These are phyloP conservation scores for Tenualosa ilisha DNA, from an alignment of 2,797 vertebrate species.

Conservation along the genomic window DNA sequence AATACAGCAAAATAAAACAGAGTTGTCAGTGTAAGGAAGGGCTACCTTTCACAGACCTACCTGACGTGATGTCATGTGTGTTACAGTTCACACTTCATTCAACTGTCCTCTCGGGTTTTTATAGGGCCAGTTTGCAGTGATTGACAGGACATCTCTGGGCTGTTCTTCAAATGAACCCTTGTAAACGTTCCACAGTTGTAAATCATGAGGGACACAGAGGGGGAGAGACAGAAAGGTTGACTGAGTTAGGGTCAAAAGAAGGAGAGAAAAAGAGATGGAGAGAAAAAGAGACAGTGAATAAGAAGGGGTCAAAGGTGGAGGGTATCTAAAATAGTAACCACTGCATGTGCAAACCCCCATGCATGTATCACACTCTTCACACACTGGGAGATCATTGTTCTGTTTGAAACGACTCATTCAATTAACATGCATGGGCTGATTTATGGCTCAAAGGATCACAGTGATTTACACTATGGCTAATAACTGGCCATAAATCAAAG, in stretches of 20 bases:
- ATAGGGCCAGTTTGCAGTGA: not conserved
- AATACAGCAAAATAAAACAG: not conserved
- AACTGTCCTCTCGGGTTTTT: not conserved
- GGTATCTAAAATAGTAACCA: not conserved
- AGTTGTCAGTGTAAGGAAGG: not conserved
- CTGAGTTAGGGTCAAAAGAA: not conserved
- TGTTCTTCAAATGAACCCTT: not conserved
- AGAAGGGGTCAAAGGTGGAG: too few relatives aligned
- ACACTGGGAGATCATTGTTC: constrained; percentile 18
- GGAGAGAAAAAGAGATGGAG: not conserved
- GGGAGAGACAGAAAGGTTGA: not conserved
- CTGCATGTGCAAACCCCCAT: not conserved
- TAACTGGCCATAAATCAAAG: not conserved
- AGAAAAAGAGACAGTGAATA: not conserved
- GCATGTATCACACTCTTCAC: constrained; percentile 11
- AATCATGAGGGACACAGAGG: not conserved
- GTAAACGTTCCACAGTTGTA: not conserved
- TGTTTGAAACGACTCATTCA: constrained; percentile 35
- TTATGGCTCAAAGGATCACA: constrained; percentile 28
- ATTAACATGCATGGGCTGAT: constrained; percentile 34
- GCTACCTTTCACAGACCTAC: not conserved
- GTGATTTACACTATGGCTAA: constrained; percentile 30
- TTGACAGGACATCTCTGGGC: not conserved
- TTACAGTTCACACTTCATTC: not conserved
- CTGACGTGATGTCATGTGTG: not conserved